These are phyloP conservation scores for Microcaecilia unicolor DNA, from an alignment of 2,797 vertebrate genomes.

Conservation along the genomic window DNA sequence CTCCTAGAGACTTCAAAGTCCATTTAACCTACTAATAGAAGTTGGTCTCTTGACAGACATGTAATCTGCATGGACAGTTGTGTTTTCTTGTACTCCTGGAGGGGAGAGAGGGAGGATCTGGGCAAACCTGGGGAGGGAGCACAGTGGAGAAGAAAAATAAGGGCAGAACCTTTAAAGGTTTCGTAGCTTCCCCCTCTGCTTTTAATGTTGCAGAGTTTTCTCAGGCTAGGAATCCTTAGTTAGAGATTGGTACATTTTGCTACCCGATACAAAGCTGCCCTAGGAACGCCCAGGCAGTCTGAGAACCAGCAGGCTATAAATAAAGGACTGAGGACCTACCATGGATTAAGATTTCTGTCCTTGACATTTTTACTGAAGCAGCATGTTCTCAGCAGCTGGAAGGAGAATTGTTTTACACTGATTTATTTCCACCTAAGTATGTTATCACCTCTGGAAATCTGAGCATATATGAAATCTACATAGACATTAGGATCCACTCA, in stretches of 20 bases:
- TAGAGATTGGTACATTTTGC: conserved; percentile 14
- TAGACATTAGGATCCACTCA: too few species aligned
- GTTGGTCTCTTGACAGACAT: not conserved
- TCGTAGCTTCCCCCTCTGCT: not conserved
- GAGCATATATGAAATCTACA: too few species aligned
- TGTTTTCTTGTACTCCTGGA: too few species aligned
- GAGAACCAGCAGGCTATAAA: conserved; percentile 22
- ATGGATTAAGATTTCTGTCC: conserved; percentile 11
- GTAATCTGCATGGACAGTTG: too few species aligned
- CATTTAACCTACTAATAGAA: not conserved
- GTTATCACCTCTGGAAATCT: not conserved
- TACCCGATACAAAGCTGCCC: conserved; percentile 2
- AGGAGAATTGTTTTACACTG: conserved; percentile 5
- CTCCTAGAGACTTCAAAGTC: not conserved
- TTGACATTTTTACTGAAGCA: conserved; percentile 8
- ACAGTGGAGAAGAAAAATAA: too few species aligned
- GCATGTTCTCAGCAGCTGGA: not conserved
- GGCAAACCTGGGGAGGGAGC: too few species aligned
- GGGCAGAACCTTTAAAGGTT: too few species aligned
- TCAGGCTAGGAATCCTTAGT: conserved; percentile 5
- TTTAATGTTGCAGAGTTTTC: conserved; percentile 9
- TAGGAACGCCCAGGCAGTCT: conserved; percentile 11
- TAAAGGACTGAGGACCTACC: conserved; percentile 4
- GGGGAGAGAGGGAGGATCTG: too few species aligned
- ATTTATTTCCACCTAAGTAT: not conserved